phyloP scores from a whole-genome alignment of 2,888 invertebrate species.

The Cataglyphis livida region DNA sequence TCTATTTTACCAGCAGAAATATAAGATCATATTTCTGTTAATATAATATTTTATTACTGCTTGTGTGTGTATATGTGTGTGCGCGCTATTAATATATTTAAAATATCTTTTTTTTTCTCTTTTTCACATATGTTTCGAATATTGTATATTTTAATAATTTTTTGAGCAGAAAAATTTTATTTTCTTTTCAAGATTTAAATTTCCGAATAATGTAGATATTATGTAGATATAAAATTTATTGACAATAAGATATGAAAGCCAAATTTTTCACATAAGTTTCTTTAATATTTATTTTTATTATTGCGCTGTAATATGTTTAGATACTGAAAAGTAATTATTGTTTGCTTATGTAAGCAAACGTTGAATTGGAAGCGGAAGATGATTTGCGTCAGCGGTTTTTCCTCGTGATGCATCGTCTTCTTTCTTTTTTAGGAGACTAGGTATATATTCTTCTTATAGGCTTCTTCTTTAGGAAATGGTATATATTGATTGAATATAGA shows the following conservation, averaged over 20 bases:
- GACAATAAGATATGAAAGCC: not conserved
- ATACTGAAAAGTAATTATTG: not conserved
- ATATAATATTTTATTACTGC: not conserved
- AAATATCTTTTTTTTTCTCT: too few relatives aligned
- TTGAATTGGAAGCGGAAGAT: not conserved
- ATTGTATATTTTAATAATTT: not conserved
- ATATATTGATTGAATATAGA: not conserved
- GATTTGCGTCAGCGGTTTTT: conserved; percentile 13
- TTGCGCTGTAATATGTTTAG: conserved; percentile 7
- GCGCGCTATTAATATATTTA: not conserved
- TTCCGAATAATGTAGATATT: conserved; percentile 1
- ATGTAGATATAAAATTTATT: not conserved
- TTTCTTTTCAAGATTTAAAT: not conserved
- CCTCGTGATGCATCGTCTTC: not conserved
- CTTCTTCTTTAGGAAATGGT: not conserved
- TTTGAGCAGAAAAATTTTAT: not conserved
- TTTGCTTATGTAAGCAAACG: conserved; percentile 5
- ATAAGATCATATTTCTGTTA: not conserved
- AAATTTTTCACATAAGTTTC: not conserved
- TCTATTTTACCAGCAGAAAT: not conserved
- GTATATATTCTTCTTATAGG: not conserved
- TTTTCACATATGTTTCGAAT: too few relatives aligned
- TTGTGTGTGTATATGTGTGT: not conserved
- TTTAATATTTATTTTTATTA: not conserved
- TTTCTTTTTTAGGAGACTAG: not conserved